Evolutionary conservation across 2,113 vertebrate genomes (phyloP).

Genomic region (Coracopsis vasa): DNA sequence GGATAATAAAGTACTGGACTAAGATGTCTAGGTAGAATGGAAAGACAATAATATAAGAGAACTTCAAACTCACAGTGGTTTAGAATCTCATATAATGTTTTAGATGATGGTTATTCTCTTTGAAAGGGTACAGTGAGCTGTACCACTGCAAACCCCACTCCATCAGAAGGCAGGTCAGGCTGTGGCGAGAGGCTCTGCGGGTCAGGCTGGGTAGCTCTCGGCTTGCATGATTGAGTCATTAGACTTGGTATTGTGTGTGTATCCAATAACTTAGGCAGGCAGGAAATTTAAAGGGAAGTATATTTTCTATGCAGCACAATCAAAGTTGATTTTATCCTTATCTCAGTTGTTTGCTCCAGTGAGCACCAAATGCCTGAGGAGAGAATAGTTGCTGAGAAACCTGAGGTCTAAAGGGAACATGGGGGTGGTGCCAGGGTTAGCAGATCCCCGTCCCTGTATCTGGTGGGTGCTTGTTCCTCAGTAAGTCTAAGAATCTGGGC

Average conservation of each 20-base stretch:
- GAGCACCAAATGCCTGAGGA: neutral
- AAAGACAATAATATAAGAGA: neutral
- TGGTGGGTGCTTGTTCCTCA: fast-evolving
- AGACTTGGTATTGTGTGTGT: neutral
- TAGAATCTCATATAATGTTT: fast-evolving
- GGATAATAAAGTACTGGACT: neutral
- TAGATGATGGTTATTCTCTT: neutral
- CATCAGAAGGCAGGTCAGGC: neutral
- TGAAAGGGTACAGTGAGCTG: neutral
- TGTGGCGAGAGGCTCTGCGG: fast-evolving
- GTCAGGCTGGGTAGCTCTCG: neutral
- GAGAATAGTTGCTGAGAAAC: neutral
- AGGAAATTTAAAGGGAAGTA: constrained; percentile 58
- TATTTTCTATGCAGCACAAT: constrained; percentile 42
- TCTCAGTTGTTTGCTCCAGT: constrained; percentile 30
- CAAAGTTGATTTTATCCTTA: constrained; percentile 45
- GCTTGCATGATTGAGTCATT: constrained; percentile 27
- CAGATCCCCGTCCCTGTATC: neutral
- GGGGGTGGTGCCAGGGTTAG: neutral
- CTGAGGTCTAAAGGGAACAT: neutral
- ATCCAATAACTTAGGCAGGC: constrained; percentile 14
- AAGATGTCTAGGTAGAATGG: neutral
- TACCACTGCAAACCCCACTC: neutral
- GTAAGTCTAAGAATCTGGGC: neutral
- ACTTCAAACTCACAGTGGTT: neutral